These are phyloP conservation scores for Morone saxatilis DNA, from an alignment of 2,113 vertebrate genomes.

Conservation along the genomic window DNA sequence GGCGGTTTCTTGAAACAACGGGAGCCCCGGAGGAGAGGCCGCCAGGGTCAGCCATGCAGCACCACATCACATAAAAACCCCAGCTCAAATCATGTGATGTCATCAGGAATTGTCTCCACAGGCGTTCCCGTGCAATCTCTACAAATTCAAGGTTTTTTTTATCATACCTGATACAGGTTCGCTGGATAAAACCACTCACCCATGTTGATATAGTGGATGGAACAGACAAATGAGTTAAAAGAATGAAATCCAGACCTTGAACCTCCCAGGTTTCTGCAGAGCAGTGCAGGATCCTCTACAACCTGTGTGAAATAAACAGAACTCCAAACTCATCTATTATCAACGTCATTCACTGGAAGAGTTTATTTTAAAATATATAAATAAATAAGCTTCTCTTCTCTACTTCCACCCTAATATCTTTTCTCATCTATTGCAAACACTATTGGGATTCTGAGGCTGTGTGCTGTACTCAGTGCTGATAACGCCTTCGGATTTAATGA, in stretches of 20 bases:
- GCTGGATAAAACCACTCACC: neutral
- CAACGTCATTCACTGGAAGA: conserved; percentile 1
- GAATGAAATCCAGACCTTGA: neutral
- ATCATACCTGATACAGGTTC: neutral
- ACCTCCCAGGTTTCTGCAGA: neutral
- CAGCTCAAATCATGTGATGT: neutral
- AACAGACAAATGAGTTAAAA: neutral
- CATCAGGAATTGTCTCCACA: neutral
- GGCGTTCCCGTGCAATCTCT: neutral
- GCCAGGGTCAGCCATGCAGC: conserved; percentile 1
- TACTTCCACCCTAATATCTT: conserved; percentile 23
- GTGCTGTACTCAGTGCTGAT: conserved; percentile 39
- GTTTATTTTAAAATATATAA: conserved; percentile 15
- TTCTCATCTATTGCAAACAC: conserved; percentile 34
- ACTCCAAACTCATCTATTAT: conserved; percentile 12
- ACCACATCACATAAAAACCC: neutral
- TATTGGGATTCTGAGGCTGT: conserved; percentile 21
- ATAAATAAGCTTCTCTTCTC: conserved; percentile 1
- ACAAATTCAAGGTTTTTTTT: conserved; percentile 14
- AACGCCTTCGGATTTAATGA: conserved; percentile 49
- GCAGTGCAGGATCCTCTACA: neutral
- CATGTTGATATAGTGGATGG: neutral
- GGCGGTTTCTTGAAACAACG: conserved; percentile 7
- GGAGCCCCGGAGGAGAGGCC: conserved; percentile 11
- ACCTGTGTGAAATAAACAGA: neutral